phyloP scores from a whole-genome alignment of 2,888 invertebrate genomes.

The Rambutsinella grinnellia region DNA sequence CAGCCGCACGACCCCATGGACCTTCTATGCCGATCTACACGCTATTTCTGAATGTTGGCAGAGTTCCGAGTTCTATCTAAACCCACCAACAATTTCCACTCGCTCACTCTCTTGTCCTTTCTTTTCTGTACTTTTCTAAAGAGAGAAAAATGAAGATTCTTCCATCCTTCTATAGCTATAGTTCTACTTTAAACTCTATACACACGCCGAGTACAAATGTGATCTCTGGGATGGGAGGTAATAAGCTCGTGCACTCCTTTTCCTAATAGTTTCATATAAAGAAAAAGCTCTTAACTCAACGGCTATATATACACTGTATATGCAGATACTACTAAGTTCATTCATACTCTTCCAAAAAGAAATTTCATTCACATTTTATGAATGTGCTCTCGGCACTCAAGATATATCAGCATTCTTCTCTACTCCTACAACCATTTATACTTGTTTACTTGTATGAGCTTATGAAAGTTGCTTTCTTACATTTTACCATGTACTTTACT shows the following conservation, averaged over 20 bases:
- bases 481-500: background rate
- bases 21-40: slow-evolving; percentile 44
- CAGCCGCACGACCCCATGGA: slow-evolving; percentile 42
- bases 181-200: background rate
- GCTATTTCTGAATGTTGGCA: slow-evolving; percentile 55
- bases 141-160: background rate
- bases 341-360: background rate
- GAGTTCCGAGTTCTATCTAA: slow-evolving; percentile 40
- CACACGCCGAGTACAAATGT: no score
- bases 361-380: background rate
- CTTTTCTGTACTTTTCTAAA: background rate
- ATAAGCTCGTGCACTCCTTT: no score
- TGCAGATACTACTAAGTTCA: background rate
- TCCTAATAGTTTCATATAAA: no score
- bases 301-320: background rate
- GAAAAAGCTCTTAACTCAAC: background rate
- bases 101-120: background rate
- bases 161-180: background rate
- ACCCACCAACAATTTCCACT: slow-evolving; percentile 31
- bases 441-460: background rate
- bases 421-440: slow-evolving; percentile 1
- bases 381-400: background rate
- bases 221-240: no score
- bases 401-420: background rate
- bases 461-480: background rate